Base-by-base conservation (phyloP, 2,113 vertebrate genomes). In the Leucopsar rothschildi region DNA sequence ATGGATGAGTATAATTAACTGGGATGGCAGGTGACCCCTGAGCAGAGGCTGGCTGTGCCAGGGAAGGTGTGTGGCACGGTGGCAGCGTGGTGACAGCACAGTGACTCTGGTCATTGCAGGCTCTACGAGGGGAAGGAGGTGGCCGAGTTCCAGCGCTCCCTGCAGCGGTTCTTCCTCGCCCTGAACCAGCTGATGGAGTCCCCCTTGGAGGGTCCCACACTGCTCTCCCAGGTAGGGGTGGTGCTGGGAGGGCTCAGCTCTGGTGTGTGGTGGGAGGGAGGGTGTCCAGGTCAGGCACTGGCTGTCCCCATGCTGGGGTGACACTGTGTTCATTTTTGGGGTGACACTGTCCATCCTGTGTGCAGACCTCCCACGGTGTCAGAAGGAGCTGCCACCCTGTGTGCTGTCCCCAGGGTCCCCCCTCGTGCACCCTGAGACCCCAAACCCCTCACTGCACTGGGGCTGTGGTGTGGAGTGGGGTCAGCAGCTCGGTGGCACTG, bases 81-180 rank as follows among this genome's bases (percentile, higher is more conserved):
- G 81, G 21, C n/a, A 3, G 33, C 1, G 6, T 0, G 0, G 81
- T 89, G 79, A 40, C 77, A 82, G 77, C 86, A 5, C 10, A 0
- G 61, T 55, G 39, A 15, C 78, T 33, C 37, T 42, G 92, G 19
- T 69, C 81, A 6, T 44, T 73, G 75, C 92, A 97, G 97, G 92
- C 96, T 97, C 69, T 97, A 97, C 2, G 92, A 96, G 88, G 97
- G 93, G n/a, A 97, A 96, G 89, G 95, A 96, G 88, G 60, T 20
- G 3, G 88, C 76, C 0, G 94, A 97, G 61, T 97, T 95, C 86
- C 93, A 97, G 88, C 0, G 2, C 44, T 96, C 81, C 0, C 71
- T 97, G 70, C 92, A 93, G 70, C 52, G 2, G 0, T 95, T 97
- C 78, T 95, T 97, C 83, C 76, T 95, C 17, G 29, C 76, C 35